Conservation (phyloP, 2,888 invertebrate genomes). For the Saturnia pavonia region DNA sequence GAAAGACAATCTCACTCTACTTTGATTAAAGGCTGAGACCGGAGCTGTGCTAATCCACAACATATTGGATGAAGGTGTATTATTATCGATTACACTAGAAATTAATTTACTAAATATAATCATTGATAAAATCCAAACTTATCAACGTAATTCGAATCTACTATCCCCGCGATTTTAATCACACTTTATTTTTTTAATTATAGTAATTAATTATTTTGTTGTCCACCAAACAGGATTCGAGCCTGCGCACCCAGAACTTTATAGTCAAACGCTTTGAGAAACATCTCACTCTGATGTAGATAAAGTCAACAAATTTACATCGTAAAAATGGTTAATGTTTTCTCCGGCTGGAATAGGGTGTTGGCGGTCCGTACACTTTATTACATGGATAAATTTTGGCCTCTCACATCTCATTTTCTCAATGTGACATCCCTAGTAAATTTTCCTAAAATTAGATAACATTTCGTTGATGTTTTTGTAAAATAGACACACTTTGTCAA, state of each 20-base stretch:
- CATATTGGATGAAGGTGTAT: neutral
- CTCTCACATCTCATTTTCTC: conserved; percentile 21
- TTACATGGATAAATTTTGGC: conserved; percentile 45
- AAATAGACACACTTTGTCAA: neutral
- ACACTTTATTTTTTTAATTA: neutral
- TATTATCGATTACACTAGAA: neutral
- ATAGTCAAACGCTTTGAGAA: conserved; percentile 38
- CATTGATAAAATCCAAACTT: too few species aligned
- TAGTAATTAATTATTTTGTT: neutral
- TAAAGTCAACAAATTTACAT: conserved; percentile 49
- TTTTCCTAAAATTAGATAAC: conserved; percentile 15
- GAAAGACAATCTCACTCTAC: too few species aligned
- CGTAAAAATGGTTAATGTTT: conserved; percentile 53
- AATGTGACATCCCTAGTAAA: conserved; percentile 17
- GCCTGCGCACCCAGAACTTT: neutral
- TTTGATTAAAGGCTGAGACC: too few species aligned
- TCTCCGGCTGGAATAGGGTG: conserved; percentile 42
- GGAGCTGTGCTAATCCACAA: neutral
- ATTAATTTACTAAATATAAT: neutral
- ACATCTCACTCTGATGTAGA: conserved; percentile 20
- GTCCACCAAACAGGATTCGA: neutral
- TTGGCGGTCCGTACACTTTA: conserved; percentile 39
- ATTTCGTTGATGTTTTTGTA: conserved; percentile 16
- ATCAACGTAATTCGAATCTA: too few species aligned
- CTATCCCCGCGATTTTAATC: too few species aligned